phyloP scores from a whole-genome alignment of 2,888 invertebrate genomes.

The Eristalinus aeneus region DNA sequence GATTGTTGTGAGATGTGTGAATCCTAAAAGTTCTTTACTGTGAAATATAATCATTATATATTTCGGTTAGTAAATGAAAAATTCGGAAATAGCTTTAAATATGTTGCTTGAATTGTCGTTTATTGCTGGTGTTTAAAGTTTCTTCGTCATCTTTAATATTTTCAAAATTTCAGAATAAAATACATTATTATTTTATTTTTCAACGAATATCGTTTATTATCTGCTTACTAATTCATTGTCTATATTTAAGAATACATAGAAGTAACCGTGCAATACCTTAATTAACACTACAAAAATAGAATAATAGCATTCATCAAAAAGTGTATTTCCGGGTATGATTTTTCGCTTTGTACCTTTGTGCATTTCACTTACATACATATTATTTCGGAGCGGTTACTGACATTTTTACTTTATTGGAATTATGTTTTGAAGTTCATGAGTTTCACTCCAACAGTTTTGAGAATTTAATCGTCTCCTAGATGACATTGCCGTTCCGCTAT shows the following conservation, averaged over 20 bases:
- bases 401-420: constrained; percentile 58
- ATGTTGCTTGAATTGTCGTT: too few relatives aligned
- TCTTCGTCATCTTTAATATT: too few relatives aligned
- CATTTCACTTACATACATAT: background rate
- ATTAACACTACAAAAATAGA: background rate
- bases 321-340: background rate
- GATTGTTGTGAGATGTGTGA: too few relatives aligned
- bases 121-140: too few relatives aligned
- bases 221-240: background rate
- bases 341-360: background rate
- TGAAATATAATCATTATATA: too few relatives aligned
- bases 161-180: background rate
- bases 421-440: constrained; percentile 80
- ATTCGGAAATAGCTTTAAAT: too few relatives aligned
- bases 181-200: background rate
- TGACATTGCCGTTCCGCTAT: constrained; percentile 77
- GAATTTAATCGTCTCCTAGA: constrained; percentile 79
- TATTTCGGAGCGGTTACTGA: background rate
- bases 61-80: too few relatives aligned
- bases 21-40: too few relatives aligned
- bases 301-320: background rate
- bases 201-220: background rate
- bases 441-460: constrained; percentile 81
- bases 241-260: background rate
- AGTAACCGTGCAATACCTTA: constrained; percentile 11